Percentiles rank a stretch among this genome's conserved stretches.
Evolutionary conservation across 2,113 vertebrate genomes (phyloP).

Genomic region (Rhagologus leucostigma): DNA sequence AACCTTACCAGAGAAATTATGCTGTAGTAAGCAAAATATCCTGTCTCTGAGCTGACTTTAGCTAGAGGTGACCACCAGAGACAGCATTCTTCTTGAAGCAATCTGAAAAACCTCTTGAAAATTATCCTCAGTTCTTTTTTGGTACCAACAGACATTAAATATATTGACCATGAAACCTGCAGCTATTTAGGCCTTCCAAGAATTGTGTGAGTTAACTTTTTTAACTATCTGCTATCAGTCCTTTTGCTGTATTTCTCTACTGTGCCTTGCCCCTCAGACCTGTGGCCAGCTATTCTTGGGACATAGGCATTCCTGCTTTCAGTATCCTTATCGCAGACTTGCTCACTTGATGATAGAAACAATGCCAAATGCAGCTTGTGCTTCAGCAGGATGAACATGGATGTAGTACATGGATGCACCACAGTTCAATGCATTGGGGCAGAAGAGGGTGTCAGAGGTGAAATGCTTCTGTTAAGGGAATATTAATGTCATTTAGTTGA

Average conservation of each 20-base stretch:
- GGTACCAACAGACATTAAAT: neutral
- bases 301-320: neutral
- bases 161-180: neutral
- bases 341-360: rapidly evolving
- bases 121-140: neutral
- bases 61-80: neutral
- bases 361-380: neutral
- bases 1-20: constrained; percentile 12
- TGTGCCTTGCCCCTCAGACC: neutral
- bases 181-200: neutral
- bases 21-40: neutral
- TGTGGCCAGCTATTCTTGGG: neutral
- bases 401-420: neutral
- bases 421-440: neutral
- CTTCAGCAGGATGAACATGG: neutral
- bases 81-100: neutral
- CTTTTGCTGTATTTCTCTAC: neutral
- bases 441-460: neutral
- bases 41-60: neutral
- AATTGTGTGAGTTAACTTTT: neutral
- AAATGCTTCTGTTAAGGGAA: neutral
- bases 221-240: neutral
- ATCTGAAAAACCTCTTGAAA: neutral
- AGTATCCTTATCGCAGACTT: neutral
- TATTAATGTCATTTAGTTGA: neutral